A percentile compares a stretch with the other conserved stretches of the same genome.
Evolutionary conservation across 2,797 vertebrate genomes (phyloP).

Genomic region (Crotalus adamanteus): DNA sequence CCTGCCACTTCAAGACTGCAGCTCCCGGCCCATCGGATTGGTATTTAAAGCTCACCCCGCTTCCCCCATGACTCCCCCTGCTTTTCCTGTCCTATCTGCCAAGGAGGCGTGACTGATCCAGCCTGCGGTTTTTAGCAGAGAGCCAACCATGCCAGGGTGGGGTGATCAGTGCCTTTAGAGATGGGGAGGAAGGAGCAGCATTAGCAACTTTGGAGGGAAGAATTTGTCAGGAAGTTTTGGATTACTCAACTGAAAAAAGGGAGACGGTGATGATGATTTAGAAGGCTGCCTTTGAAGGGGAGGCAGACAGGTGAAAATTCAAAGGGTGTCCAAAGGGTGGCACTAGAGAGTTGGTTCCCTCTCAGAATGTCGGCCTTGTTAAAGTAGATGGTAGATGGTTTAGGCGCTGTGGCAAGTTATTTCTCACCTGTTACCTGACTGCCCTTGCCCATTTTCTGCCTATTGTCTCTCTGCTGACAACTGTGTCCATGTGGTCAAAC

Average conservation of each 20-base stretch:
- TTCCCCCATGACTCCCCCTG: constrained; percentile 16
- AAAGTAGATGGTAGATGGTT: neutral
- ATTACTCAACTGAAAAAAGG: neutral
- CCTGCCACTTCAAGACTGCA: neutral
- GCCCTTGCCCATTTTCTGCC: neutral
- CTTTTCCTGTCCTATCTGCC: constrained; percentile 30
- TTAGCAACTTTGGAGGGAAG: neutral
- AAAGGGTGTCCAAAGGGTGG: neutral
- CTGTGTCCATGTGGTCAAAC: neutral
- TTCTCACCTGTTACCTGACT: neutral
- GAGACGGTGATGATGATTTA: neutral
- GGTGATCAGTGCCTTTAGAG: neutral
- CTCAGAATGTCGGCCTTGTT: neutral
- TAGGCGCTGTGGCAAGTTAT: neutral
- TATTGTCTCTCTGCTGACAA: no score
- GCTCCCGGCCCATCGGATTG: neutral
- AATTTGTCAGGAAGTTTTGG: constrained; percentile 1
- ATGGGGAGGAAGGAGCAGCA: neutral
- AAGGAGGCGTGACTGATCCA: constrained; percentile 13
- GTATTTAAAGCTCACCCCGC: constrained; percentile 26
- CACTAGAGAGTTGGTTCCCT: neutral
- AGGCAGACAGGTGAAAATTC: neutral
- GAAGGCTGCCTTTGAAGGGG: neutral
- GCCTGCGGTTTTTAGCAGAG: constrained; percentile 15
- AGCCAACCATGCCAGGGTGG: constrained; percentile 5